phyloP scores from a whole-genome alignment of 92 coral and sea anemone species.

The Siderastrea siderea region DNA sequence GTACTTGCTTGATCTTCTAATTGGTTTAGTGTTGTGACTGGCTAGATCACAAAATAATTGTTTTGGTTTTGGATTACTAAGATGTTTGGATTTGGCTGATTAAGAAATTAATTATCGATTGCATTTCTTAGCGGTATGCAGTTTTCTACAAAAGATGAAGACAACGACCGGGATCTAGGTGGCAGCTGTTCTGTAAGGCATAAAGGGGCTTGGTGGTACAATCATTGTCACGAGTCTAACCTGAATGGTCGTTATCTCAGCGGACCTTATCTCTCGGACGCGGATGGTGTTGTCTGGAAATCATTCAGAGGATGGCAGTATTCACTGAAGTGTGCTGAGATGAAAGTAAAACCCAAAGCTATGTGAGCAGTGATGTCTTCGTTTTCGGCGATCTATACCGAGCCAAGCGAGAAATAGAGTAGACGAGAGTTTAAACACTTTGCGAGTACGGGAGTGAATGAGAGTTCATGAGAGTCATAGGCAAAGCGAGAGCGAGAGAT shows the following conservation, averaged over 20 bases:
- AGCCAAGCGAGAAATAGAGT: too few species aligned
- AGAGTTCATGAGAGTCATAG: too few species aligned
- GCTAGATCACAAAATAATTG: too few species aligned
- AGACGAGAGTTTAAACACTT: too few species aligned
- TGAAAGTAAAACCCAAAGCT: constrained; percentile 54
- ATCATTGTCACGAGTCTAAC: constrained; percentile 39
- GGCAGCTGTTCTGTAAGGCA: constrained; percentile 37
- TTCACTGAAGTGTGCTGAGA: constrained; percentile 33
- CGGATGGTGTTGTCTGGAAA: constrained; percentile 54
- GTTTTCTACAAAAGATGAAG: constrained; percentile 54
- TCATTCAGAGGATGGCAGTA: constrained; percentile 36
- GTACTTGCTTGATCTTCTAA: too few species aligned
- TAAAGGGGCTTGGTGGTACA: constrained; percentile 66
- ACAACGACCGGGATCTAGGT: constrained; percentile 27
- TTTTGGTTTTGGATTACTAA: too few species aligned
- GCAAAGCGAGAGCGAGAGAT: too few species aligned
- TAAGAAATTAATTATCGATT: background rate
- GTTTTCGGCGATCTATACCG: too few species aligned
- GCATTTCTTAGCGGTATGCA: constrained; percentile 40
- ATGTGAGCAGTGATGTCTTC: background rate
- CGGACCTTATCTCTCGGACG: constrained; percentile 38
- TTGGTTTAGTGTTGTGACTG: too few species aligned
- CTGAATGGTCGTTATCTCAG: constrained; percentile 52
- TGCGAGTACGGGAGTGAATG: too few species aligned
- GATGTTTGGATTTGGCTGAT: too few species aligned